Conservation (phyloP, 2,113 vertebrate genomes). For the Ceyx margarethae region DNA sequence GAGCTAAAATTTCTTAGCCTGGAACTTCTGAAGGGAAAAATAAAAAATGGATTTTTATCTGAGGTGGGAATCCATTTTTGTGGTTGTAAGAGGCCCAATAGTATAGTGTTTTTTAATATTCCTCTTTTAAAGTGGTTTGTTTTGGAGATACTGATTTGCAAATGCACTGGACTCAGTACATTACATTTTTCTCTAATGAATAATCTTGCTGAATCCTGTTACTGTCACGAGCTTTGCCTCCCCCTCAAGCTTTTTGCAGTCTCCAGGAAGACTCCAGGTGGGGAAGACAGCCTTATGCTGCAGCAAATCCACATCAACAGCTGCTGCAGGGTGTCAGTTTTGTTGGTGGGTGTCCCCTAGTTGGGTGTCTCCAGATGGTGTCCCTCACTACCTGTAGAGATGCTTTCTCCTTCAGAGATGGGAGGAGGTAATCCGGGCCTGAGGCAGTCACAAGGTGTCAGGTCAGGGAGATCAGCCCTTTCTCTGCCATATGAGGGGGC, state of each 20-base stretch:
- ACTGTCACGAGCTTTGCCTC: neutral
- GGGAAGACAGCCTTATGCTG: neutral
- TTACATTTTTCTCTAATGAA: neutral
- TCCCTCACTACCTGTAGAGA: neutral
- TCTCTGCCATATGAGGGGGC: neutral
- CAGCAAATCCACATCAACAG: neutral
- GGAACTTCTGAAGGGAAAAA: neutral
- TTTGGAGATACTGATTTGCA: neutral
- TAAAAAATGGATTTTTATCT: neutral
- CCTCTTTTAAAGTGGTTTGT: neutral
- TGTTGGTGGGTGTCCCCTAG: neutral
- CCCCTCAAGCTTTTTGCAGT: neutral
- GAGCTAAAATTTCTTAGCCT: neutral
- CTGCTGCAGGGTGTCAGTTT: neutral
- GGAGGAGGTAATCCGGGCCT: neutral
- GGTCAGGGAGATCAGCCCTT: neutral
- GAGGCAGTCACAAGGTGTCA: neutral
- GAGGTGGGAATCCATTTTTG: neutral
- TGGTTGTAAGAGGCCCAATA: neutral
- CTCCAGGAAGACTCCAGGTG: neutral
- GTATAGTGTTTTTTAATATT: neutral
- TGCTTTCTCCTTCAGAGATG: neutral
- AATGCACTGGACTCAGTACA: neutral
- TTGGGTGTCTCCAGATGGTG: neutral
- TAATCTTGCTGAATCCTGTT: neutral